Conservation (phyloP, 2,888 invertebrate species). For the Hydriomena furcata region DNA sequence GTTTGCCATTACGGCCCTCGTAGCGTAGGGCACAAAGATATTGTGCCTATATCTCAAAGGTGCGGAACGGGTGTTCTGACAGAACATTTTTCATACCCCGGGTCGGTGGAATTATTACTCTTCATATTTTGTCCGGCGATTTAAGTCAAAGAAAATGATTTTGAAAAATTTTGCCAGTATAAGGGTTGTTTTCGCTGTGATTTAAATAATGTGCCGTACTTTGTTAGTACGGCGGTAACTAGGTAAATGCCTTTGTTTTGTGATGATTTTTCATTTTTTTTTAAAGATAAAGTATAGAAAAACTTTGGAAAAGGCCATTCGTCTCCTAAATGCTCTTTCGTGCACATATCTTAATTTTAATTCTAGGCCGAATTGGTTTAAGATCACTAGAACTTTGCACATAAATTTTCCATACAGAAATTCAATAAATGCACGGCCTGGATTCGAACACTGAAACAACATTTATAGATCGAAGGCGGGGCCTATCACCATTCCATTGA, state of each 20-base stretch:
- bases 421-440: too few relatives aligned
- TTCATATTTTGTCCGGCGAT: conserved; percentile 21
- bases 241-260: not conserved
- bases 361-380: too few relatives aligned
- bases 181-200: conserved; percentile 2
- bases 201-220: not conserved
- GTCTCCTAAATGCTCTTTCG: too few relatives aligned
- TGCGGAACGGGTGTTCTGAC: conserved; percentile 25
- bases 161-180: conserved; percentile 5
- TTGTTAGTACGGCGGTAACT: not conserved
- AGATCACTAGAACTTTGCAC: too few relatives aligned
- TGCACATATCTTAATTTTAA: too few relatives aligned
- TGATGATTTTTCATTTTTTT: too few relatives aligned
- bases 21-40: conserved; percentile 21
- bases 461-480: too few relatives aligned
- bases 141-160: conserved; percentile 13
- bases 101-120: conserved; percentile 23
- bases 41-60: conserved; percentile 30
- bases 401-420: too few relatives aligned
- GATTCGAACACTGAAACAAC: too few relatives aligned
- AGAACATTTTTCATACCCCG: conserved; percentile 31
- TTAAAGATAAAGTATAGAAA: too few relatives aligned
- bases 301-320: too few relatives aligned
- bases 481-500: too few relatives aligned
- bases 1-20: conserved; percentile 2